Base-by-base conservation (phyloP, 2,888 invertebrate genomes). In the Zele albiditarsus region DNA sequence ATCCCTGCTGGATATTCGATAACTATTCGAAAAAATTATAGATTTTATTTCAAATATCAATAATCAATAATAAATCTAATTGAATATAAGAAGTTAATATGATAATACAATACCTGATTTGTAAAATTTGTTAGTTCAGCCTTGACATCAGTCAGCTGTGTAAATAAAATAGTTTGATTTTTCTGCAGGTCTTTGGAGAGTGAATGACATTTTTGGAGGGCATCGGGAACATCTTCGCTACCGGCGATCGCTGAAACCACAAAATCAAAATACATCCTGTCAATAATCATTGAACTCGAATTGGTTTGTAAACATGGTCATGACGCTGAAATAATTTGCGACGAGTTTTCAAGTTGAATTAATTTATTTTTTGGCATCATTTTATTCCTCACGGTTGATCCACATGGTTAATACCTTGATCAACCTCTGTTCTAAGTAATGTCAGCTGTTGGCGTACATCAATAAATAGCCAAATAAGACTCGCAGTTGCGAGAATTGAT, bases 161-260 rank as follows among this genome's bases (percentile, higher is more conserved):
- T 87, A 80, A 91, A 92, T 70, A 94, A 90, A 70, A 90, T 90
- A 33, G 92, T 93, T 81, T 94, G 93, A 87, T 94, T 95, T 78
- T 92, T 92, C 77, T 92, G 91, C 60, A 95, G 89, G 81, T 92
- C 93, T 84, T 92, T 93, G 12, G 94, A 92, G 8, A 93, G 91
- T 14, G 94, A 93, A 86, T 95, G 94, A 87, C 94, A 94, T 84
- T 93, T 91, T 88, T 95, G 94, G 69, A 95, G 87, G 1, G 92
- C 93, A 85, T 94, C 94, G 69, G 93, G 93, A 80, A 94, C 92
- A 76, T 92, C 92, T 86, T 92, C 92, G 87, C 92, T 94, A 84
- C 93, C 93, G 77, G 93, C 93, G 76, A 89, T 89, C 76, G 90
- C 90, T 89, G 92, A 90, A 84, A 94, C 93, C 93, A 89, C 81